Evolutionary conservation across 2,888 invertebrate species (phyloP).

Genomic region (Pomacea canaliculata): DNA sequence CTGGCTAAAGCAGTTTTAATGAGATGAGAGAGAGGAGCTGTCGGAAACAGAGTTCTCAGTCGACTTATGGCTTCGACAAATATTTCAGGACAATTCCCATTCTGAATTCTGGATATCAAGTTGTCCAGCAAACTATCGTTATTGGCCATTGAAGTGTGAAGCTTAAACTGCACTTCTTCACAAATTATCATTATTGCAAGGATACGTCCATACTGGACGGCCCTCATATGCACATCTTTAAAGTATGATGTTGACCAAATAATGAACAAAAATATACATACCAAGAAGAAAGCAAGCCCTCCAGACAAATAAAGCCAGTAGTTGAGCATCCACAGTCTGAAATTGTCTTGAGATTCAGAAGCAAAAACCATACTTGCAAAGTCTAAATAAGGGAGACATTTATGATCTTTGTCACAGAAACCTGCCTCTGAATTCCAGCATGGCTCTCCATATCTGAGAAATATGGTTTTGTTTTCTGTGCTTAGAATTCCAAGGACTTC

Average conservation of each 20-base stretch:
- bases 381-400: constrained; percentile 1
- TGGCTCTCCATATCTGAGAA: constrained; percentile 31
- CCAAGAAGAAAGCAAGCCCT: neutral
- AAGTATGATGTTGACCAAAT: neutral
- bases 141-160: too few relatives aligned
- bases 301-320: constrained; percentile 11
- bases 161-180: too few relatives aligned
- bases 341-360: neutral
- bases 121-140: too few relatives aligned
- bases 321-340: neutral
- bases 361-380: neutral
- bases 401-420: constrained; percentile 7
- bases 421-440: constrained; percentile 29
- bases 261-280: neutral
- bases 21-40: constrained; percentile 35
- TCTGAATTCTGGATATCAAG: constrained; percentile 7
- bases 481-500: constrained; percentile 6
- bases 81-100: constrained; percentile 18
- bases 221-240: constrained; percentile 11
- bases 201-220: constrained; percentile 30
- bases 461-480: constrained; percentile 1
- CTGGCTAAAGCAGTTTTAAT: constrained; percentile 34
- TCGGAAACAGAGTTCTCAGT: constrained; percentile 51
- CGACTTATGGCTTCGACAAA: constrained; percentile 43
- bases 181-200: neutral